Evolutionary conservation across 1,140 invertebrate genomes (phyloP).

Genomic region (Drosophila jambulina): DNA sequence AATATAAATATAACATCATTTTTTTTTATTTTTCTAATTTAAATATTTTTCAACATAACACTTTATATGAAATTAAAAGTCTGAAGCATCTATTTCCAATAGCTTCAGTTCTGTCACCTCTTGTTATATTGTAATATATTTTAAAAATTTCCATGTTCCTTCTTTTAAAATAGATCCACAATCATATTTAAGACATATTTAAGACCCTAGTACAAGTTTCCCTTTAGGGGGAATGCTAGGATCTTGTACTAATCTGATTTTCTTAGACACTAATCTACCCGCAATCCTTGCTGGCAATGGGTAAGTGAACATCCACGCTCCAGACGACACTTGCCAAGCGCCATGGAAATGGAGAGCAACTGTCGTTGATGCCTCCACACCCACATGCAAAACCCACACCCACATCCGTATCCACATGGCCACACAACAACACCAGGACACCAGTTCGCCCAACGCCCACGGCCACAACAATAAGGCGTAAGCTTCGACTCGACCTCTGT

Average conservation of each 20-base stretch:
- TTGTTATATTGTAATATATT: background rate
- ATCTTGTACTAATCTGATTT: background rate
- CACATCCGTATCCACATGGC: conserved; percentile 26
- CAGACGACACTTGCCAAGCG: conserved; percentile 79
- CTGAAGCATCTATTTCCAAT: background rate
- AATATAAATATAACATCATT: background rate
- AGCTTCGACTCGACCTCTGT: conserved; percentile 63
- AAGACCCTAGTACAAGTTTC: background rate
- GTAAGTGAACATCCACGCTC: conserved; percentile 61
- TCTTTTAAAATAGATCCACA: background rate
- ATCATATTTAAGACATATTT: background rate
- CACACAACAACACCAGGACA: conserved; percentile 44
- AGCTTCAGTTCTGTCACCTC: background rate
- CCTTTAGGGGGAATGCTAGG: too few species aligned
- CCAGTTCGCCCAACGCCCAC: conserved; percentile 35
- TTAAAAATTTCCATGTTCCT: too few species aligned
- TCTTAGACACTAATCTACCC: conserved; percentile 12
- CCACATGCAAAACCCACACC: conserved; percentile 19
- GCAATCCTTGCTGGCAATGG: background rate
- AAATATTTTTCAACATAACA: background rate
- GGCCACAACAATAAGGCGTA: conserved; percentile 61
- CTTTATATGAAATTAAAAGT: background rate
- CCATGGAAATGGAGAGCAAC: conserved; percentile 69
- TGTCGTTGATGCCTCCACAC: conserved; percentile 30
- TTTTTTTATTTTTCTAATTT: background rate